Conservation (phyloP, 2,113 vertebrate species). For the Xyliphius kryptos region DNA sequence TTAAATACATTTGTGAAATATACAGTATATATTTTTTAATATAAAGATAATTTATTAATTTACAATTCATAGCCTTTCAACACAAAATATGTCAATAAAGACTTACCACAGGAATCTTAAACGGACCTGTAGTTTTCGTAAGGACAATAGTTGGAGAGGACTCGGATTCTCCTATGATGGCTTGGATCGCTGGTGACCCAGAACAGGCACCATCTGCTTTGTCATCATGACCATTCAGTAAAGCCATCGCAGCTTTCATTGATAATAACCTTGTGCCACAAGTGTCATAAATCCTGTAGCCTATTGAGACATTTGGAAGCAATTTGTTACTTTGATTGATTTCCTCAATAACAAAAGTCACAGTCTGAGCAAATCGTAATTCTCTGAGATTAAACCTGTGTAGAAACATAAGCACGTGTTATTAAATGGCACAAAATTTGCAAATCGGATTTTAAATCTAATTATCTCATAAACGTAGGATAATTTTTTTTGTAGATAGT, state of each 20-base stretch:
- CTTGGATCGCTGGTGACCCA: constrained; percentile 54
- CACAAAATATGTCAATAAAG: not conserved
- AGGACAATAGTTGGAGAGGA: constrained; percentile 64
- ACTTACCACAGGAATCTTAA: constrained; percentile 63
- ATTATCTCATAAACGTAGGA: not conserved
- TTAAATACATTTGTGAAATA: too few relatives aligned
- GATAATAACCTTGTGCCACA: constrained; percentile 60
- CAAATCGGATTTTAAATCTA: not conserved
- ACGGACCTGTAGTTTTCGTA: constrained; percentile 58
- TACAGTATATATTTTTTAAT: too few relatives aligned
- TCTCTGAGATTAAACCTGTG: constrained; percentile 61
- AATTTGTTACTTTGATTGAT: constrained; percentile 57
- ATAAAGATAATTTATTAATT: too few relatives aligned
- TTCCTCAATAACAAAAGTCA: constrained; percentile 68
- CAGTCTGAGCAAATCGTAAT: constrained; percentile 62
- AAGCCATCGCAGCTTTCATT: constrained; percentile 59
- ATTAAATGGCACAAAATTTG: not conserved
- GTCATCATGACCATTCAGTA: constrained; percentile 55
- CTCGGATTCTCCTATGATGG: constrained; percentile 66
- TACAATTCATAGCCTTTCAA: not conserved
- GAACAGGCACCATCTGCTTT: constrained; percentile 42
- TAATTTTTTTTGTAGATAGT: not conserved
- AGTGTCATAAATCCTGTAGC: constrained; percentile 68
- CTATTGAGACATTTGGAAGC: constrained; percentile 57
- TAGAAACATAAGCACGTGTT: constrained; percentile 1